These are phyloP conservation scores for Trachymyrmex septentrionalis DNA, from an alignment of 1,140 invertebrate genomes.

Conservation along the genomic window DNA sequence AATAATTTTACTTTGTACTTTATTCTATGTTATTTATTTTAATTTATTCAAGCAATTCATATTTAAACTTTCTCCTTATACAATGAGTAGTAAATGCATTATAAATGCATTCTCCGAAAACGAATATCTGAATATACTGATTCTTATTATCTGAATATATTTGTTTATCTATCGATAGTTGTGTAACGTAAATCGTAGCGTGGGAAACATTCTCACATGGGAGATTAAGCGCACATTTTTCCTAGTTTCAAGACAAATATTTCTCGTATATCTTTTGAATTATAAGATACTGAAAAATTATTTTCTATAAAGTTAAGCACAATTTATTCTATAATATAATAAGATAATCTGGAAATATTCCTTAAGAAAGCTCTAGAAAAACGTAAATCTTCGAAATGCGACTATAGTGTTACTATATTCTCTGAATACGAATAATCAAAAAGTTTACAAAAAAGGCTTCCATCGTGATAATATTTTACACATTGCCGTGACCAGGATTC, in stretches of 20 bases:
- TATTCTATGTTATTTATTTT: not conserved
- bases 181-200: not conserved
- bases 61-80: not conserved
- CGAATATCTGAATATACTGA: not conserved
- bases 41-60: not conserved
- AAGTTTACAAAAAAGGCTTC: constrained; percentile 76
- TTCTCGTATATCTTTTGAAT: not conserved
- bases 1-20: not conserved
- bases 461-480: constrained; percentile 81
- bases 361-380: not conserved
- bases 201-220: not conserved
- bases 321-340: not conserved
- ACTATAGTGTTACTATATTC: not conserved
- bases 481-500: constrained; percentile 97
- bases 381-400: not conserved
- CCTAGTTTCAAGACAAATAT: constrained; percentile 9
- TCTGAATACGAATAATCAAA: constrained; percentile 22
- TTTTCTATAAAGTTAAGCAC: not conserved
- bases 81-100: not conserved
- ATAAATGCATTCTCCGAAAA: not conserved
- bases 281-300: not conserved
- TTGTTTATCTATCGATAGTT: not conserved
- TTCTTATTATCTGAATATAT: not conserved
- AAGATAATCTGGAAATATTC: not conserved
- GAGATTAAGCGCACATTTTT: not conserved